Base-by-base conservation (phyloP, 2,113 vertebrate species). In the Salvelinus namaycush region DNA sequence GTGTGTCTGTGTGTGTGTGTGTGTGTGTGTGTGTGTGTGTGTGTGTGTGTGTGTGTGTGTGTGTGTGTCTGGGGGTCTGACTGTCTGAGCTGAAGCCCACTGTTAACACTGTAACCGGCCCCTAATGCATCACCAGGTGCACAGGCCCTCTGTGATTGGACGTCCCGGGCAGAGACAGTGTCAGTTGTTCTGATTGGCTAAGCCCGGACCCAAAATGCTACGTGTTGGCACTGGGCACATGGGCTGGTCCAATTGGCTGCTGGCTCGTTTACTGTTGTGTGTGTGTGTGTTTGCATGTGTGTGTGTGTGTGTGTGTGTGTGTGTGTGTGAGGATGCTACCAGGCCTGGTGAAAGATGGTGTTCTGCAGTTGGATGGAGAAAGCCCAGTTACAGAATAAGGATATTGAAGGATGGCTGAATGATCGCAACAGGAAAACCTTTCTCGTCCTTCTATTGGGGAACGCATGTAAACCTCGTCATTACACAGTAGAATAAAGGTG, bases 151-250 rank as follows among this genome's bases (percentile, higher is more conserved):
- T 73, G 64, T 51, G 74, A 91, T 92, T 92, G 87, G 90, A 72
- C 76, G 49, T 49, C 16, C 51, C 3, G 8, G 86, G 76, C 83
- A 86, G 91, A 90, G 78, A 91, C 91, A 90, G 76, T 80, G 86
- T 91, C 89, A 90, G 89, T 34, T 76, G 51, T 4, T 49, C 79
- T 70, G 84, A 91, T 91, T 90, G 89, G 90, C 77, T 84, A 81
- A 87, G 64, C 68, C 11, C 1, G 59, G 72, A 73, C 86, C 87
- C 86, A 89, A 90, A 73, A 87, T 83, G 70, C 86, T 79, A 64
- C 67, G 82, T 74, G 78, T 20, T 62, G 59, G n/a, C 7, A 18
- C 51, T 18, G 59, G 70, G 67, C 79, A 72, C 77, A 73, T 71
- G 78, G 65, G 48, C 75, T 82, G 77, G 81, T 88, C 82, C 81